Base-by-base conservation (phyloP, 2,888 invertebrate genomes). In the Agrochola macilenta region DNA sequence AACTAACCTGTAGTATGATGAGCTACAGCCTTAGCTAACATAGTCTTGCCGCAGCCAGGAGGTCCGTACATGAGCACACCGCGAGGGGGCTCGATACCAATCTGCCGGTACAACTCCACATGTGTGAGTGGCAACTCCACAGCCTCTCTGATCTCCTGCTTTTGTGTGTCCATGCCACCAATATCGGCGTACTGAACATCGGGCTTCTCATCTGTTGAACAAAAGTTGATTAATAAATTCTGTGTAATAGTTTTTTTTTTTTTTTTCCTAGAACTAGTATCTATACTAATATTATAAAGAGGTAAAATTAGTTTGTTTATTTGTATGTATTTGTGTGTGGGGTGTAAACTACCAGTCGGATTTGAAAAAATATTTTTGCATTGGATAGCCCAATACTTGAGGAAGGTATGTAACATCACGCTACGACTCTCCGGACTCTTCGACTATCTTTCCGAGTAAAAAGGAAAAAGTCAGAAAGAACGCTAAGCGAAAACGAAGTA, bases 81-180 rank as follows among this genome's bases (percentile, higher is more conserved):
- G 35, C 99, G 97, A 0, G 99, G 99, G 1, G 99, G 99, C 94
- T 99, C 99, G 92, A 99, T 99, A 95, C 99, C 99, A 92, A 99
- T 99, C 97, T 99, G 99, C 94, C 99, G 98, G 95, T 99, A 99
- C 63, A 99, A 96, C 94, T 99, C 99, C 92, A 99, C 99, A 94
- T 99, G 99, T 30, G 99, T 99, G 30, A 99, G 97, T 0, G 99
- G 99, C 81, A 99, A 95, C 94, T 99, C 99, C 0, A 99, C 99
- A 9, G 99, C 99, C 95, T 99, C 99, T 74, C 99, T 97, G 89
- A 99, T 99, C 95, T 99, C 99, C 81, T 99, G 99, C 92, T 99
- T 99, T 95, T 99, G 99, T 97, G 99, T 99, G 94, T 99, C 99
- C 98, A 99, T 99, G 57, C 99, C 99, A 94, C 99, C 99, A 92